Evolutionary conservation across 2,797 vertebrate species (phyloP), one percentile per base, ranked within the genome.

Genomic region (Apodemus agrarius): DNA sequence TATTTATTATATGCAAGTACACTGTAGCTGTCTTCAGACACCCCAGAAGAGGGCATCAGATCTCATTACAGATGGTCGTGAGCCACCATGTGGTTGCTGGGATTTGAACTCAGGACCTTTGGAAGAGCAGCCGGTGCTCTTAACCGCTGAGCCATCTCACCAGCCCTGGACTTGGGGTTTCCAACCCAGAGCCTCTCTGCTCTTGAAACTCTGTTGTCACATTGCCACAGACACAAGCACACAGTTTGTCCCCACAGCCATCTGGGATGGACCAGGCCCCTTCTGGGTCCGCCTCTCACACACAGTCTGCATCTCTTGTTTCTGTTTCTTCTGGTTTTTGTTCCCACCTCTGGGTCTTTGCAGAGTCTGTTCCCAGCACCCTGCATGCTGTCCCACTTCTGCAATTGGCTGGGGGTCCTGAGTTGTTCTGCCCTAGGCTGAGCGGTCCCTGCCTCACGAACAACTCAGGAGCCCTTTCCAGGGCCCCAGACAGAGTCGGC

Each of bases 351-450:
- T 8, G 21, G 49, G n/a, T 76, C 75, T 72, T 37, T 59, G 76
- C 63, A 81, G 0, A 17, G 49, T 11, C 74, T 54, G 37, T 21
- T 49, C 40, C 85, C 40, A 65, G 40, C 5, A 26, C 21, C 10
- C 16, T 0, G 4, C 17, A 14, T 16, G 34, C 43, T 57, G 10
- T 31, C 63, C 57, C 34, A 3, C 3, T 1, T 17, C 14, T 26
- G n/a, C 67, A 29, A 0, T n/a, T 10, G 26, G 0, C 59, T 9
- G n/a, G 22, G 8, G 5, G n/a, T 34, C 46, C n/a, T 63, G 12
- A 6, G 14, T n/a, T n/a, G n/a, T n/a, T n/a, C n/a, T n/a, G n/a
- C n/a, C n/a, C n/a, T n/a, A n/a, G n/a, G n/a, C 31, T 46, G 46
- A 46, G 46, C 46, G 26, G 4, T 26, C 6, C 46, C 17, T 11